Percentiles rank a stretch among this genome's conserved stretches.
Evolutionary conservation across 2,113 vertebrate genomes (phyloP).

Genomic region (Ursus arctos): DNA sequence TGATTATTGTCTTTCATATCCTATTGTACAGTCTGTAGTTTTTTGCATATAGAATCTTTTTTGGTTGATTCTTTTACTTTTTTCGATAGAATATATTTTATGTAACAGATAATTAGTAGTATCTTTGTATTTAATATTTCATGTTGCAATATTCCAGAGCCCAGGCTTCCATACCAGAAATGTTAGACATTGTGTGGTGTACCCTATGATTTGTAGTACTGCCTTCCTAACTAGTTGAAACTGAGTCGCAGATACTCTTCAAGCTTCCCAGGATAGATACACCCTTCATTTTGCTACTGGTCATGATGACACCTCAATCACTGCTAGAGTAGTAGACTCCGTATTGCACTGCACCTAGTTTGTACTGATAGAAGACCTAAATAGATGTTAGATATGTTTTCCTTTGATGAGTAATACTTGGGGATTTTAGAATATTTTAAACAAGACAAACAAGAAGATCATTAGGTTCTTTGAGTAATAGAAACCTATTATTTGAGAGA

Average conservation of each 20-base stretch:
- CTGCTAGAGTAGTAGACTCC: neutral
- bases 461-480: constrained; percentile 40
- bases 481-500: constrained; percentile 17
- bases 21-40: neutral
- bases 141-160: neutral
- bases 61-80: neutral
- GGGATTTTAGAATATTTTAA: constrained; percentile 56
- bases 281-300: neutral
- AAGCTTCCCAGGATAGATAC: neutral
- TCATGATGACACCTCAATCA: neutral
- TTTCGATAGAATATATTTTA: constrained; percentile 7
- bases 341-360: constrained; percentile 11
- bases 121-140: constrained; percentile 19
- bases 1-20: neutral
- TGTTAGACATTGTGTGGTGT: neutral
- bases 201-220: neutral
- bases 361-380: constrained; percentile 32
- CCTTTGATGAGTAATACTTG: constrained; percentile 47
- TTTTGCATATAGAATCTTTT: neutral
- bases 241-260: neutral
- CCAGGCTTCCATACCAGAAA: neutral
- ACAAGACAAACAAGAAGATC: constrained; percentile 46
- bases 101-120: neutral
- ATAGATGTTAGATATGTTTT: neutral
- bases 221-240: neutral